phyloP scores from a whole-genome alignment of 2,113 vertebrate species.

The Phocoena sinus region DNA sequence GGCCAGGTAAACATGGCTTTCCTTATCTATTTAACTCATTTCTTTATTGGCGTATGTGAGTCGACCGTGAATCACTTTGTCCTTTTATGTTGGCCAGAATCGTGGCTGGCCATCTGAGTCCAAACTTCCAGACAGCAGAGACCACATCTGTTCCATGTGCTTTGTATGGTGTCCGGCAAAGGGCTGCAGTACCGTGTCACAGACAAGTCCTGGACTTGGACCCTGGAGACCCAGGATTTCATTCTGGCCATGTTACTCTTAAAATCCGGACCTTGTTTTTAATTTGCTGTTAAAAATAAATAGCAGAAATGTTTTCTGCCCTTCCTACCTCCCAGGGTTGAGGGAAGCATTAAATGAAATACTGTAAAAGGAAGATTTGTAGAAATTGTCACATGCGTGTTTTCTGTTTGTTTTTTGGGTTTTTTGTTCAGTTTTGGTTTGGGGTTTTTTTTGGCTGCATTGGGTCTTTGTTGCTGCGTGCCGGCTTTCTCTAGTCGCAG shows the following conservation, averaged over 20 bases:
- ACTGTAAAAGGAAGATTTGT: neutral
- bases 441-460: too few relatives aligned
- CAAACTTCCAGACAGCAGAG: constrained; percentile 63
- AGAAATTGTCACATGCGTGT: neutral
- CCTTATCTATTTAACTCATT: constrained; percentile 16
- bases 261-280: neutral
- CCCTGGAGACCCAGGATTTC: neutral
- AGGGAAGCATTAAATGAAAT: neutral
- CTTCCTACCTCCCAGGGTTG: neutral
- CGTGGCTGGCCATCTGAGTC: neutral
- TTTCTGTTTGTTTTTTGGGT: neutral
- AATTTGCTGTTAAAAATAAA: neutral
- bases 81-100: constrained; percentile 38
- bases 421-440: too few relatives aligned
- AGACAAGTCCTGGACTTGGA: constrained; percentile 38
- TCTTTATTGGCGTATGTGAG: neutral
- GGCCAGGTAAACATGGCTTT: neutral
- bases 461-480: too few relatives aligned
- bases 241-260: neutral
- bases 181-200: neutral
- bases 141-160: constrained; percentile 37
- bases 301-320: neutral
- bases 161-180: constrained; percentile 48
- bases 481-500: too few relatives aligned
- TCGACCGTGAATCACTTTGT: neutral